A percentile compares a stretch with the other conserved stretches of the same genome.
These are phyloP conservation scores for Perizoma flavofasciatum DNA, from an alignment of 2,888 invertebrate species.

Conservation along the genomic window DNA sequence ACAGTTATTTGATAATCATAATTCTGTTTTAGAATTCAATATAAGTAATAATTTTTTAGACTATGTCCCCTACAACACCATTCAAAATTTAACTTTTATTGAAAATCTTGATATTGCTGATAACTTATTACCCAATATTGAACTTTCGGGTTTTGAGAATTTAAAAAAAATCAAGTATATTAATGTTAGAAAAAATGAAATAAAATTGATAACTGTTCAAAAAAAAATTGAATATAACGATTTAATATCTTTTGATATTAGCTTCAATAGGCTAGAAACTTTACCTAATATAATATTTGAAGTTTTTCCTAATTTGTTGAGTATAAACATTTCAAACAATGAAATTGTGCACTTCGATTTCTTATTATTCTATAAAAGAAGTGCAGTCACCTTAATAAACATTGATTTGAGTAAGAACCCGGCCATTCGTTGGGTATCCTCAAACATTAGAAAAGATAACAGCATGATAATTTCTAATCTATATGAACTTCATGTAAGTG, in stretches of 20 bases:
- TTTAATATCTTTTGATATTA: conserved; percentile 68
- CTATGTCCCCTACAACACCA: conserved; percentile 90
- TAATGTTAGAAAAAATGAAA: conserved; percentile 73
- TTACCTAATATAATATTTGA: conserved; percentile 67
- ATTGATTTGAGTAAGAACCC: conserved; percentile 76
- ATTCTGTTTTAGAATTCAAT: conserved; percentile 89
- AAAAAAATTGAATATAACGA: conserved; percentile 68
- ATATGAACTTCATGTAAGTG: conserved; percentile 74
- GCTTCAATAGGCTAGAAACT: conserved; percentile 67
- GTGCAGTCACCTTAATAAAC: conserved; percentile 64
- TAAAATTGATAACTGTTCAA: conserved; percentile 61
- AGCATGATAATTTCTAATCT: conserved; percentile 68
- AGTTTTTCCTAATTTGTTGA: conserved; percentile 73
- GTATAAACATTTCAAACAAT: conserved; percentile 73
- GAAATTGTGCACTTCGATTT: conserved; percentile 71
- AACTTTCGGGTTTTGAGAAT: conserved; percentile 83
- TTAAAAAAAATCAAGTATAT: conserved; percentile 68
- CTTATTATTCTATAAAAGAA: conserved; percentile 58
- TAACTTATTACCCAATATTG: conserved; percentile 88
- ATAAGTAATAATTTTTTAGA: conserved; percentile 89
- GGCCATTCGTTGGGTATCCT: conserved; percentile 61
- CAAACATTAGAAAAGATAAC: conserved; percentile 54
- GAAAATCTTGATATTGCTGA: conserved; percentile 88
- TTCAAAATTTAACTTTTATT: conserved; percentile 88
- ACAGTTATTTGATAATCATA: conserved; percentile 86